A percentile compares a stretch with the other conserved stretches of the same genome.
Conservation (phyloP, 1,140 invertebrate genomes). For the Theocolax elegans region DNA sequence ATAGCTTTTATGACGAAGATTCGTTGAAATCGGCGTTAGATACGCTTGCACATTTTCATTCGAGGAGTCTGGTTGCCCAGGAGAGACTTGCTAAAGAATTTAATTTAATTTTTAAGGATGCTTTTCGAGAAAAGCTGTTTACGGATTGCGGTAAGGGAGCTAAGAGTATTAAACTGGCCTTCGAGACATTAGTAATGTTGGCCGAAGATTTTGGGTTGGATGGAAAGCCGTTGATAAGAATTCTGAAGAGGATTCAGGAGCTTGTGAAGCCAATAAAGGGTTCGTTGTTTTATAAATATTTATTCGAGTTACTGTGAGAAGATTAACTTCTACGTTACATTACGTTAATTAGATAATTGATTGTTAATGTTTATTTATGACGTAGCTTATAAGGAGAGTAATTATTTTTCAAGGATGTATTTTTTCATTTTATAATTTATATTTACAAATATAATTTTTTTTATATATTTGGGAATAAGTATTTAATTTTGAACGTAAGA, state of each 20-base stretch:
- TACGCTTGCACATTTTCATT: conserved; percentile 10
- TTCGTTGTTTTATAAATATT: too few relatives aligned
- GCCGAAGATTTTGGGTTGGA: conserved; percentile 14
- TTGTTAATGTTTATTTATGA: not conserved
- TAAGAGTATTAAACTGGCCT: not conserved
- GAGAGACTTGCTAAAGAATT: not conserved
- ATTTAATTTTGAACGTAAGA: too few relatives aligned
- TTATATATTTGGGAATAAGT: too few relatives aligned
- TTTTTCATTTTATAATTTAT: too few relatives aligned
- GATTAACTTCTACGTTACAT: not conserved
- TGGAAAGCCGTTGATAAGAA: not conserved
- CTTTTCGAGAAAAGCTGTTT: conserved; percentile 14
- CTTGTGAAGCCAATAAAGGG: not conserved
- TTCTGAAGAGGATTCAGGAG: not conserved
- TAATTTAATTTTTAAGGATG: not conserved
- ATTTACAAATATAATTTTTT: too few relatives aligned
- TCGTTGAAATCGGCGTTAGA: not conserved
- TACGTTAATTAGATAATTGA: not conserved
- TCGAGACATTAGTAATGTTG: not conserved
- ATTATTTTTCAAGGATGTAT: not conserved
- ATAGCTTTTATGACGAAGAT: not conserved
- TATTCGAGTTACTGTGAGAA: too few relatives aligned
- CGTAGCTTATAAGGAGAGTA: not conserved
- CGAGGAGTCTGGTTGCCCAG: not conserved
- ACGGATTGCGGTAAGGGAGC: conserved; percentile 5